Evolutionary conservation across 2,888 invertebrate species (phyloP), one percentile per base, ranked within the genome.

Genomic region (Lamellibrachia columna): DNA sequence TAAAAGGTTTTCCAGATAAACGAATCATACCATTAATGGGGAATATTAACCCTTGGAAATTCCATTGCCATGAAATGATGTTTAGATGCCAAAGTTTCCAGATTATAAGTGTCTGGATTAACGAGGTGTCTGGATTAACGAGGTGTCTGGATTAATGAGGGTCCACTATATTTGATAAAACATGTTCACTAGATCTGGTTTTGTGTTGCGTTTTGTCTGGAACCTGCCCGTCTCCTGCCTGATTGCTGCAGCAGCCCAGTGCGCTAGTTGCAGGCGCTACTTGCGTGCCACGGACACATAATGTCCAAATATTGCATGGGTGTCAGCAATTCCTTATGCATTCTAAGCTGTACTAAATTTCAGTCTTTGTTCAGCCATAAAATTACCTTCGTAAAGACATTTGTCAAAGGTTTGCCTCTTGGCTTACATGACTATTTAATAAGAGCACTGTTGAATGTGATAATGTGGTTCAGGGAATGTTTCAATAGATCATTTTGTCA

Each of bases 261-360:
- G 22, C n/a, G 22, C n/a, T 15, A n/a, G 22, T 22, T 75, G 75
- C 75, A 40, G 40, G 40, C 15, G 2, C n/a, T 15, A n/a, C 75
- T 22, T 75, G 75, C 75, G 75, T 75, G 75, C n/a, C 11, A 22
- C 3, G 7, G 75, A 6, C 75, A 75, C 75, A 55, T 55, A 7
- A 9, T 55, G 75, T 75, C 75, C n/a, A n/a, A 6, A 22, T 15
- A 15, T 75, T 75, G 75, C 75, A 15, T 75, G 75, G n/a, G n/a
- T 75, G n/a, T n/a, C 75, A 75, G 15, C 75, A 15, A 75, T 75
- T 75, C 75, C 15, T 75, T 75, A 75, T 75, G 75, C n/a, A 75
- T 75, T 75, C 75, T 75, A 75, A 75, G 75, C 75, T 75, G 22
- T 75, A 75, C 75, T 75, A 75, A 75, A 75, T 15, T 75, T 75